A percentile compares a stretch with the other conserved stretches of the same genome.
Evolutionary conservation across 2,113 vertebrate genomes (phyloP).

Genomic region (Daubentonia madagascariensis): DNA sequence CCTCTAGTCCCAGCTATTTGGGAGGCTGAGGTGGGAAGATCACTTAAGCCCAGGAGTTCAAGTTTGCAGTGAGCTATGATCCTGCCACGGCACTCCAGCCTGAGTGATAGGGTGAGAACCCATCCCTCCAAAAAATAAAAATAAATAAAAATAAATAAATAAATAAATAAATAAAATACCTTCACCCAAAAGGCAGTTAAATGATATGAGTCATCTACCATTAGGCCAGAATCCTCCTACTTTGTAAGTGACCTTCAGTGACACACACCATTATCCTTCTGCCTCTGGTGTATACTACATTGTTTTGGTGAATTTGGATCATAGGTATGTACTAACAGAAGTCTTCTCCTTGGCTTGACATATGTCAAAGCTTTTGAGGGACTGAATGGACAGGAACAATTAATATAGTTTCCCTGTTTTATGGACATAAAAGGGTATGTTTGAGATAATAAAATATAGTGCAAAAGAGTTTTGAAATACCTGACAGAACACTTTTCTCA

Average conservation of each 20-base stretch:
- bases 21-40: too few relatives aligned
- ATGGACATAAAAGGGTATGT: background rate
- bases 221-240: background rate
- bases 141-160: too few relatives aligned
- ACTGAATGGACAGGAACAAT: background rate
- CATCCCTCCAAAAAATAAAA: too few relatives aligned
- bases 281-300: background rate
- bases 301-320: background rate
- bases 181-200: background rate
- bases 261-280: background rate
- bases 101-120: too few relatives aligned
- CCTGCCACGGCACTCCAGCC: too few relatives aligned
- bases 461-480: background rate
- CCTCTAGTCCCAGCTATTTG: too few relatives aligned
- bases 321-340: background rate
- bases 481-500: background rate
- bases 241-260: background rate
- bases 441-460: background rate
- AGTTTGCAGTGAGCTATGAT: too few relatives aligned
- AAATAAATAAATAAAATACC: too few relatives aligned
- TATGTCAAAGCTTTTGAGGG: background rate
- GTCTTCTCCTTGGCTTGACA: background rate
- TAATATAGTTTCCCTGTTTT: background rate
- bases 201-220: background rate
- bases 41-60: too few relatives aligned